Evolutionary conservation across 2,797 vertebrate species (phyloP).

Genomic region (Pantherophis vulpinus): DNA sequence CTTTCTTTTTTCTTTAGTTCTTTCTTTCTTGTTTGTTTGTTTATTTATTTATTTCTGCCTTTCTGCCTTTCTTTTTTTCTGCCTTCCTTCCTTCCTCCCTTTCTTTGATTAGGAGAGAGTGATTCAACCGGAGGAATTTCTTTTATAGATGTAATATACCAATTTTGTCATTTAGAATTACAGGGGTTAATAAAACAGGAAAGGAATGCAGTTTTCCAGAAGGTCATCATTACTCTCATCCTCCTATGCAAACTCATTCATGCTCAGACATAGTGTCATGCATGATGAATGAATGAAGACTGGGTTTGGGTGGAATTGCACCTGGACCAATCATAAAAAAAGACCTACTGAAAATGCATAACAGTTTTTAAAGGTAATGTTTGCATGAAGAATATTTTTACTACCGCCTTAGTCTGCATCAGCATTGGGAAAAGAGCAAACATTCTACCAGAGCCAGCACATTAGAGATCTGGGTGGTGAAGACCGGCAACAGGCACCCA

Average conservation of each 20-base stretch:
- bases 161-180: conserved; percentile 23
- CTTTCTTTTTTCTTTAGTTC: too few species aligned
- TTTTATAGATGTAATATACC: conserved; percentile 21
- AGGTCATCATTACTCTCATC: conserved; percentile 28
- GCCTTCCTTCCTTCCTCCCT: too few species aligned
- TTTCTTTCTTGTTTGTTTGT: too few species aligned
- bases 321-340: conserved; percentile 3
- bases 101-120: neutral
- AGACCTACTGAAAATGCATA: neutral
- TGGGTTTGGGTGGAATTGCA: conserved; percentile 20
- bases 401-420: conserved; percentile 72
- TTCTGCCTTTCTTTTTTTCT: neutral
- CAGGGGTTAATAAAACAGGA: conserved; percentile 24
- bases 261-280: conserved; percentile 23
- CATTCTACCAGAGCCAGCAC: conserved; percentile 92
- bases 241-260: conserved; percentile 36
- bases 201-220: conserved; percentile 15
- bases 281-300: conserved; percentile 33
- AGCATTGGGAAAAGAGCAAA: conserved; percentile 82
- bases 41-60: too few species aligned
- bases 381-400: conserved; percentile 43
- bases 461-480: conserved; percentile 78
- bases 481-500: conserved; percentile 77
- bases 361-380: conserved; percentile 38
- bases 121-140: conserved; percentile 1